These are phyloP conservation scores for Rhincodon typus DNA, from an alignment of 2,797 vertebrate genomes.

Conservation along the genomic window DNA sequence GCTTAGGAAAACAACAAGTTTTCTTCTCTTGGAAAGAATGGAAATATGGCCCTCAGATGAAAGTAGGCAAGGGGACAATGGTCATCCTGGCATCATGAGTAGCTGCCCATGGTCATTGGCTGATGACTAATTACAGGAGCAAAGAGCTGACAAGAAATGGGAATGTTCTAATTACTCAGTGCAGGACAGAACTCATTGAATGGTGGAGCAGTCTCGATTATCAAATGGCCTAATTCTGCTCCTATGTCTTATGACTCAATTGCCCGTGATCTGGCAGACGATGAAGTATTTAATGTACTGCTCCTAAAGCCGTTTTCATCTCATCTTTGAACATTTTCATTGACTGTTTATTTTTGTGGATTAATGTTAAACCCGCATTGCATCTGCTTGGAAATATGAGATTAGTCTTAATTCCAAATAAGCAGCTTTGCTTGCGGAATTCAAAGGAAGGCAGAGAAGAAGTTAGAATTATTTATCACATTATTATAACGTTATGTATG, in stretches of 20 bases:
- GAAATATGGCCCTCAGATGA: too few species aligned
- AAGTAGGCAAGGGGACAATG: too few species aligned
- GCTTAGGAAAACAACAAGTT: too few species aligned
- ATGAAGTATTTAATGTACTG: neutral
- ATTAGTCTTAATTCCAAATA: constrained; percentile 33
- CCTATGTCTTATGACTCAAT: neutral
- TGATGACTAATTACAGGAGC: too few species aligned
- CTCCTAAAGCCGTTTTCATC: neutral
- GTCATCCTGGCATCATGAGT: too few species aligned
- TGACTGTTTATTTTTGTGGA: constrained; percentile 18
- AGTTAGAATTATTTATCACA: neutral
- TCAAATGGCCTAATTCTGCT: neutral
- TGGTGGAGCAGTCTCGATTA: too few species aligned
- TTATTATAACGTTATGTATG: neutral
- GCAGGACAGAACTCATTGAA: too few species aligned
- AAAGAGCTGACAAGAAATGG: too few species aligned
- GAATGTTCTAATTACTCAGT: neutral
- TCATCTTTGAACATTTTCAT: constrained; percentile 21
- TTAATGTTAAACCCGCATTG: neutral
- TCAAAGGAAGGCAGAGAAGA: neutral
- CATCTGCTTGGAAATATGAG: constrained; percentile 18
- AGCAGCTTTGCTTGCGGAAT: neutral
- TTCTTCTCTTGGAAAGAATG: too few species aligned
- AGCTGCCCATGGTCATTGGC: too few species aligned
- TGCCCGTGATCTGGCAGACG: neutral